Evolutionary conservation across 2,888 invertebrate genomes (phyloP).

Genomic region (Anorthoa munda): DNA sequence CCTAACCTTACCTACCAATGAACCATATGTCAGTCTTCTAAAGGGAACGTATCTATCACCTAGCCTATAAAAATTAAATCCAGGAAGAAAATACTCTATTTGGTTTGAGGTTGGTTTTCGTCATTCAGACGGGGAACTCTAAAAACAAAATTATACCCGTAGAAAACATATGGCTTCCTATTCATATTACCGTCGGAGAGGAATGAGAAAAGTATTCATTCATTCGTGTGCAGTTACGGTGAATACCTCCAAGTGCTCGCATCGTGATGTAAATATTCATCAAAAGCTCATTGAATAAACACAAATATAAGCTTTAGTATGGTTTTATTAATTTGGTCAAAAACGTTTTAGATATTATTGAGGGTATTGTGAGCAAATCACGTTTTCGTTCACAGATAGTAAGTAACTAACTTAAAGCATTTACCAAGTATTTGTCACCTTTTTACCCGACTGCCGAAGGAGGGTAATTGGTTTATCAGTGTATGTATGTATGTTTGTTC

Average conservation of each 20-base stretch:
- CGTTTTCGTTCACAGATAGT: no score
- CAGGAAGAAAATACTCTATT: not conserved
- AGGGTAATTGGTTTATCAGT: no score
- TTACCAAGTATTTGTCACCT: no score
- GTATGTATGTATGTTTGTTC: no score
- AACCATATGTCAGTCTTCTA: no score
- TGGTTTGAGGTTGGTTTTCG: not conserved
- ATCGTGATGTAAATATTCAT: conserved; percentile 7
- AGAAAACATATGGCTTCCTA: conserved; percentile 11
- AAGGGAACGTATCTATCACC: no score
- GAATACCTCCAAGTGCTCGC: conserved; percentile 20
- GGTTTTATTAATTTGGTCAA: not conserved
- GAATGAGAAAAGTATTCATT: conserved; percentile 16
- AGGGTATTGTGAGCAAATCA: no score
- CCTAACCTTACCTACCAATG: no score
- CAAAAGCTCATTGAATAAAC: not conserved
- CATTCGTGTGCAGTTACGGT: conserved; percentile 8
- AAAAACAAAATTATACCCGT: not conserved
- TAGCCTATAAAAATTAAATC: not conserved
- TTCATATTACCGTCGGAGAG: conserved; percentile 9
- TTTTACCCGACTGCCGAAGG: no score
- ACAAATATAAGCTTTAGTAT: not conserved
- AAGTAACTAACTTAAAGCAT: no score
- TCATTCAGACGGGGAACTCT: not conserved
- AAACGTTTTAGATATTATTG: not conserved